These are phyloP conservation scores for Oreonectes daqikongensis DNA, from an alignment of 2,797 vertebrate species.

Conservation along the genomic window DNA sequence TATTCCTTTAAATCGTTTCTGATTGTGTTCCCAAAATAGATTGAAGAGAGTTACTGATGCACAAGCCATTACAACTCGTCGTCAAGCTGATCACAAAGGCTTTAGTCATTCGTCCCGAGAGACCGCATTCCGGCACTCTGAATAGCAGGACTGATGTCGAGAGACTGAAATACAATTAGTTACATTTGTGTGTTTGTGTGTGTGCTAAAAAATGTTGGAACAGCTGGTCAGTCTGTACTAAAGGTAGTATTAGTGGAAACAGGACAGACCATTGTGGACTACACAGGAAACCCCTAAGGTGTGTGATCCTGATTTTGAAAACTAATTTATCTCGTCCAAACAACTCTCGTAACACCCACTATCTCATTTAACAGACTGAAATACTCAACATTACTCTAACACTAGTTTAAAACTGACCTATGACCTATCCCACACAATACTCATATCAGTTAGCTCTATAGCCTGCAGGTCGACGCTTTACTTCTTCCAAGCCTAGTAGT, in stretches of 20 bases:
- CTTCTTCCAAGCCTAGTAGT: neutral
- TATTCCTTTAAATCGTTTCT: neutral
- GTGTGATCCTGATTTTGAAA: slow-evolving; percentile 8
- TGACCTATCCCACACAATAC: too few relatives aligned
- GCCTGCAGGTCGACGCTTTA: neutral
- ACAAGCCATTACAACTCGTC: slow-evolving; percentile 14
- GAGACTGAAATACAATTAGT: slow-evolving; percentile 32
- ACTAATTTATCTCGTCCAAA: neutral
- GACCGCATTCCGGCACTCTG: slow-evolving; percentile 34
- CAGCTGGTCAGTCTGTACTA: slow-evolving; percentile 11
- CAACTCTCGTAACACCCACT: neutral
- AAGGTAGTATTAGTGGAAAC: slow-evolving; percentile 17
- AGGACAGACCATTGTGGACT: neutral
- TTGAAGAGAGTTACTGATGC: slow-evolving; percentile 25
- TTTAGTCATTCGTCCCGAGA: slow-evolving; percentile 25
- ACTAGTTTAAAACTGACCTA: too few relatives aligned
- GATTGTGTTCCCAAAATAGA: neutral
- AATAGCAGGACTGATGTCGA: slow-evolving; percentile 36
- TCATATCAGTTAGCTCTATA: neutral
- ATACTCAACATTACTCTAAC: too few relatives aligned
- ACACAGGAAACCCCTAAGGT: slow-evolving; percentile 1
- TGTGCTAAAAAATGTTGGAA: slow-evolving; percentile 17
- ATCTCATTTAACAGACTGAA: neutral
- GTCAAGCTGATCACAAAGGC: slow-evolving; percentile 34
- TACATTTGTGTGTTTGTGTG: slow-evolving; percentile 17